Percentiles rank a stretch among this genome's conserved stretches.
These are phyloP conservation scores for Halcyon leucocephala DNA, from an alignment of 2,797 vertebrate genomes.

Conservation along the genomic window DNA sequence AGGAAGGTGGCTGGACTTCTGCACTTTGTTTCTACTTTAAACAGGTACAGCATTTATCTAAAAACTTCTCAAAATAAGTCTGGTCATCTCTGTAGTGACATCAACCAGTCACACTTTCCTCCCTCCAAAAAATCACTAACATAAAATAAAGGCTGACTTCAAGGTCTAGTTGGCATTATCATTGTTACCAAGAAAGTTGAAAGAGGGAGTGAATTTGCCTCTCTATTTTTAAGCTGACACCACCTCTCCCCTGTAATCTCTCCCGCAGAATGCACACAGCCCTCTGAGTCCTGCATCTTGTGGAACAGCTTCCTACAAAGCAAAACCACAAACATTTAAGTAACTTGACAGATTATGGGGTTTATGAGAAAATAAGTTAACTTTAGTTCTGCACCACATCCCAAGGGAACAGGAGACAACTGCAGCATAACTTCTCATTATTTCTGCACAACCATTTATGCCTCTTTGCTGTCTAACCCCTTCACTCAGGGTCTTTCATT, in stretches of 20 bases:
- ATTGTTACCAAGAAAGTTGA: background rate
- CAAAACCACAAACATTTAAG: conserved; percentile 48
- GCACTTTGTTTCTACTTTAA: accelerated
- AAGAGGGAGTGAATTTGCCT: background rate
- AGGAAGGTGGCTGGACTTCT: background rate
- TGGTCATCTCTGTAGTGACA: background rate
- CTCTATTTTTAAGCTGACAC: background rate
- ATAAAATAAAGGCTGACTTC: background rate
- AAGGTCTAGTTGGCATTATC: background rate
- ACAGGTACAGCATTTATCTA: background rate
- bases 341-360: conserved; percentile 20
- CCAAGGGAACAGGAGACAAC: background rate
- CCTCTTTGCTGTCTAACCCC: background rate
- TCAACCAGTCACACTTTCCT: background rate
- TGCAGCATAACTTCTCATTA: background rate
- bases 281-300: background rate
- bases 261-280: background rate
- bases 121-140: background rate
- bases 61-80: background rate
- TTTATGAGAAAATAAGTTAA: conserved; percentile 29
- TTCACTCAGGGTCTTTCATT: background rate
- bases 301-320: conserved; percentile 2
- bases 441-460: background rate
- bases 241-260: conserved; percentile 34
- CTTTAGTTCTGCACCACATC: background rate